Percentiles rank a stretch among this genome's conserved stretches.
Evolutionary conservation across 2,888 invertebrate genomes (phyloP).

Genomic region (Agrilus cyanescens): DNA sequence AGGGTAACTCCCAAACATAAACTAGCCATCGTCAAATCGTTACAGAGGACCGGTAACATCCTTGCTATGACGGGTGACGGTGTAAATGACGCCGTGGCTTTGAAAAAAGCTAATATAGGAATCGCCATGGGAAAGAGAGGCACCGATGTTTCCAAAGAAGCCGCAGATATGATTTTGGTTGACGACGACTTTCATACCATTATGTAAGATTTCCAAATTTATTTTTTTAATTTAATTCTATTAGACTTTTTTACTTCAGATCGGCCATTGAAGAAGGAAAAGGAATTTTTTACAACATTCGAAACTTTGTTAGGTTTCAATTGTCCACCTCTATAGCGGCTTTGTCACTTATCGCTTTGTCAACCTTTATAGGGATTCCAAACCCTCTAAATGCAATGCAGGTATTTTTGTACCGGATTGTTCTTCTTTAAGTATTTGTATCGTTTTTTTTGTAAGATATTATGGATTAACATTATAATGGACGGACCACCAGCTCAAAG

Average conservation of each 20-base stretch:
- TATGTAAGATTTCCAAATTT: conserved; percentile 52
- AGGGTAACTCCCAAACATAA: conserved; percentile 97
- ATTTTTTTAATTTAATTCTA: conserved; percentile 3
- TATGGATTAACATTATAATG: conserved; percentile 99
- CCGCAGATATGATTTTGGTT: conserved; percentile 97
- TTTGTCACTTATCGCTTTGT: conserved; percentile 87
- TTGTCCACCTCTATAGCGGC: conserved; percentile 98
- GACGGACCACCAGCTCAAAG: conserved; percentile 82
- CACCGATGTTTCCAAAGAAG: conserved; percentile 98
- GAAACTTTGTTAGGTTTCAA: conserved; percentile 99
- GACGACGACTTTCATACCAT: conserved; percentile 98
- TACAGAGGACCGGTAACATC: conserved; percentile 84
- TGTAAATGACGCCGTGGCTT: conserved; percentile 96
- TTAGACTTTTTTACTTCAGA: conserved; percentile 37
- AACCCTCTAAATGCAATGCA: conserved; percentile 99
- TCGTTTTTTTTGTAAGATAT: conserved; percentile 43
- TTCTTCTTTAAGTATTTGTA: background rate
- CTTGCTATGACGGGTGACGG: conserved; percentile 99
- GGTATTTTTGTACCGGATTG: conserved; percentile 16
- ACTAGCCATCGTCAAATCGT: conserved; percentile 88
- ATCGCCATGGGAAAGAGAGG: conserved; percentile 96
- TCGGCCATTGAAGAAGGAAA: conserved; percentile 98
- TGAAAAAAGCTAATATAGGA: conserved; percentile 96
- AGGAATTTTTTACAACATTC: conserved; percentile 98
- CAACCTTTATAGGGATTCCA: conserved; percentile 91